Base-by-base conservation (phyloP, 2,797 vertebrate species). In the Microhierax caerulescens region DNA sequence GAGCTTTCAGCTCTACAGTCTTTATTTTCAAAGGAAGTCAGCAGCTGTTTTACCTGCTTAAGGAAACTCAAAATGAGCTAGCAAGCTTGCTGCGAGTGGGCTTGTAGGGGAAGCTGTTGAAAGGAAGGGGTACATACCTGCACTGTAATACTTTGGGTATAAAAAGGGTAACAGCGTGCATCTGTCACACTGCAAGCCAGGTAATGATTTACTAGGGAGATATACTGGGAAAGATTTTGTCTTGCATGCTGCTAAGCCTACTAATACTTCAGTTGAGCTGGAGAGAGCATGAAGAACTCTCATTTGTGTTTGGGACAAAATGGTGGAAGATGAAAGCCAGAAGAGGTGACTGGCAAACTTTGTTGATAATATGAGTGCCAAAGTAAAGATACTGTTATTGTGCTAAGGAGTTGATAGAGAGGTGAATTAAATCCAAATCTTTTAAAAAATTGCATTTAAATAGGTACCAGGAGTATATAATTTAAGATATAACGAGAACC, bases 141-240 rank as follows among this genome's bases (percentile, higher is more conserved):
- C 4, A 0, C 32, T 41, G 41, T 12, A 11, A 11, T 14, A 8
- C 34, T 11, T 27, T 3, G 5, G 70, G 53, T 37, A 11, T 32
- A 27, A 19, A 27, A 59, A 32, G 20, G 27, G 14, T n/a, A 8
- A 34, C 7, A 1, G 28, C 3, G 34, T 17, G 47, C 47, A n/a
- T 30, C 39, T 57, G 24, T 51, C 54, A 11, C 30, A 1, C 53
- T 10, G 37, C 13, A 10, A 50, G 56, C 34, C n/a, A 47, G 61
- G 63, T 32, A 6, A 10, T 9, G 34, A 13, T 47, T 41, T 37
- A 30, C 12, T 7, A 19, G 47, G 14, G 77, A 30, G 50, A 23
- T 27, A 27, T 8, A 23, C 13, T 1, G 3, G 51, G n/a, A 25
- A 45, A 16, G 47, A 21, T 43, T 53, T 50, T 28, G 7, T 23